Evolutionary conservation across 2,113 vertebrate species (phyloP), one percentile per base, ranked within the genome.

Genomic region (Riparia riparia): DNA sequence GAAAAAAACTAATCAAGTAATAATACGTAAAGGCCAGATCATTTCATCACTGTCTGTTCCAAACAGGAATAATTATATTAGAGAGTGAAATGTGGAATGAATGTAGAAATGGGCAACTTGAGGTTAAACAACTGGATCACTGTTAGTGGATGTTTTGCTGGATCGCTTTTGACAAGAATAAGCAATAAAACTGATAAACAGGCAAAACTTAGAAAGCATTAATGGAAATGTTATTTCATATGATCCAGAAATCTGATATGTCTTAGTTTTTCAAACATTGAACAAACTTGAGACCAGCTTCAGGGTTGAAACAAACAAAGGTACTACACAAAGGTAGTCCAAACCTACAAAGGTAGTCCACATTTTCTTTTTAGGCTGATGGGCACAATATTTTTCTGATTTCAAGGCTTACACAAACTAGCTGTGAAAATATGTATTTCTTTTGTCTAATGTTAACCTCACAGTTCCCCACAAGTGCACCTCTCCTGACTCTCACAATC

Each of bases 11-110:
- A 94, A 93, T 95, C 70, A 89, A 91, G 81, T 66, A 89, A 61
- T 74, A 92, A 81, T 96, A 82, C 39, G 44, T 81, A 96, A 97
- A 97, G 96, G 95, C 96, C 92, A 96, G 70, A 86, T 95, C 42
- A 95, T 84, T 97, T 96, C 60, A 89, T 98, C 91, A 91, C 60
- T 96, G 95, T 95, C 95, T 85, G 20, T 93, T 97, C 76, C 76
- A 71, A 95, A 90, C n/a, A 63, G 53, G 31, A 86, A 78, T 92
- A 96, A 96, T 95, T 90, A 73, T 66, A 92, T 96, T 96, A 95
- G 64, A 83, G 61, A 69, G n/a, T 76, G 81, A 97, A 97, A 86
- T 73, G 66, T 4, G 45, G 60, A 92, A 78, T 82, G 44, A 83
- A 82, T 87, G 21, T 78, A 83, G 66, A 89, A 94, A 47, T 61